Evolutionary conservation across 1,140 invertebrate species (phyloP), one percentile per base, ranked within the genome.

Genomic region (Drosophila kanapiae): DNA sequence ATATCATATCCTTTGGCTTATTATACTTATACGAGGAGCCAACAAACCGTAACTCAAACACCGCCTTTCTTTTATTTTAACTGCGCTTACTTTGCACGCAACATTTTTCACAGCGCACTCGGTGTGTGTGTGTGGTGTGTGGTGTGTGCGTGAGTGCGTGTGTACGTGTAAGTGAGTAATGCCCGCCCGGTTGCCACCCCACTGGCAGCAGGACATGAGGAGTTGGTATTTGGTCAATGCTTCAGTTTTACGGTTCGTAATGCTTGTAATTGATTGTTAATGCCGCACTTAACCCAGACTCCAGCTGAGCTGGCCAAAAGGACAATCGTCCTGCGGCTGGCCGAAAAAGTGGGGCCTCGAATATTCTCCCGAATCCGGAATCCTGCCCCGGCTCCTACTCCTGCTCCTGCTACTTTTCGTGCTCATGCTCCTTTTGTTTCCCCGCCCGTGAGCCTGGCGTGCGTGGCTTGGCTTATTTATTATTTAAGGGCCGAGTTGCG

Each of bases 251-350:
- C 80, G 80, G 75, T 81, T 83, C 80, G 80, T 82, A 83, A 83
- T 83, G 74, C 80, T 82, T 83, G 80, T 83, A 83, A 83, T 83
- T 83, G 81, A 83, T 83, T 83, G 80, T 83, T 83, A 83, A 83
- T 82, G 80, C 75, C 75, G 69, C 70, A 82, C 80, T 82, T 82
- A 82, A 82, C 78, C 77, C 78, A 78, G 75, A 79, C 75, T 77
- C 75, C 75, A 79, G 76, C 76, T 79, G 75, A 64, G 72, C 67
- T 59, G 69, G 67, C 69, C 69, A 58, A 72, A 72, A 72, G 69
- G 69, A 72, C 69, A 72, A 69, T 72, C 68, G 63, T 77, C 63
- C 70, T 76, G 70, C 23, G 71, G 60, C 61, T 35, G 37, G 38
- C 49, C 57, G 5, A 56, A 38, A 38, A n/a, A 23, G 33, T 45